Base-by-base conservation (phyloP, 2,797 vertebrate species). In the Euthynnus affinis region DNA sequence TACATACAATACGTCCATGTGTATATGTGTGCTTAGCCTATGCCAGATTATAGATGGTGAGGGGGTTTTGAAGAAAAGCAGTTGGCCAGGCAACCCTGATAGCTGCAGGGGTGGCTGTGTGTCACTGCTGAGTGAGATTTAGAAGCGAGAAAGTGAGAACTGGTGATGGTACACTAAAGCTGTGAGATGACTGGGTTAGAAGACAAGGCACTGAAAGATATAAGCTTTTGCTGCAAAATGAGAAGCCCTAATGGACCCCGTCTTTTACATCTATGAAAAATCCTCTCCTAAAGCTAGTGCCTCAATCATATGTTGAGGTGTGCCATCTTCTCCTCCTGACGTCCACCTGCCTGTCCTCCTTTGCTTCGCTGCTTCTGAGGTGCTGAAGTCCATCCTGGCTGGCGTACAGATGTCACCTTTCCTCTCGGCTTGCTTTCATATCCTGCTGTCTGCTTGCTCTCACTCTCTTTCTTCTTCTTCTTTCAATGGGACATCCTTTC, bases 1-100 rank as follows among this genome's bases (percentile, higher is more conserved):
- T 25, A 25, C 44, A 51, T 59, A 48, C 3, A 2, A 42, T 42
- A 42, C 46, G 7, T 76, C 17, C 18, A 57, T 46, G 15, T 69
- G 52, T 51, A 56, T 17, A 57, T 46, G 15, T 71, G 52, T 46
- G 57, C 42, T 56, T 62, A 40, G 59, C 27, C 76, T 74, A 71
- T 78, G 76, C 86, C 42, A 27, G 63, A 18, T 46, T 69, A 58
- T 46, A 66, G 66, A 81, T 70, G 57, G 76, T 64, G 60, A 71
- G 44, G 58, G 66, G 53, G 49, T 78, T 88, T 86, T 79, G 62
- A 86, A 81, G 80, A 79, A 76, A 79, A 77, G 55, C 66, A 61
- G 69, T 67, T 55, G 67, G 62, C 58, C 63, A 78, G 82, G 68
- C 80, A 80, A 83, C 65, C 58, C 18, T 0, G 60, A 80, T 82